These are phyloP conservation scores for Lathamus discolor DNA, from an alignment of 2,113 vertebrate genomes.

Conservation along the genomic window DNA sequence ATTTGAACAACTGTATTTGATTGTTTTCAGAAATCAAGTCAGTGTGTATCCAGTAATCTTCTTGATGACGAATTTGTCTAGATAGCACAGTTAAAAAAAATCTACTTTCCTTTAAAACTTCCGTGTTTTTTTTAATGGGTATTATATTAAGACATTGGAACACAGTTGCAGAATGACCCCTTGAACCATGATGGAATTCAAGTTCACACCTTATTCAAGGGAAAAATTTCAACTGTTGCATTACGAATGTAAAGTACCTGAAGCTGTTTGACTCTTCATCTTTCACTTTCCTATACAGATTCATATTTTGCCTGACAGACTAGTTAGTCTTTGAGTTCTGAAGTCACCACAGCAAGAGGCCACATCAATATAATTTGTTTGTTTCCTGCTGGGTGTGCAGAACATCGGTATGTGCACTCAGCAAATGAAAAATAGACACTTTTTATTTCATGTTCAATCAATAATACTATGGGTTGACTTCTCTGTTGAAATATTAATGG, in stretches of 20 bases:
- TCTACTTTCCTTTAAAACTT: not conserved
- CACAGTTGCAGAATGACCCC: not conserved
- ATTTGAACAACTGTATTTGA: not conserved
- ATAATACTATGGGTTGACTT: slow-evolving; percentile 23
- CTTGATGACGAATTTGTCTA: not conserved
- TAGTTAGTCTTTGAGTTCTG: not conserved
- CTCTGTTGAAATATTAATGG: slow-evolving; percentile 49
- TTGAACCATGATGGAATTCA: not conserved
- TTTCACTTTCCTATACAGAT: not conserved
- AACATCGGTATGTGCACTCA: not conserved
- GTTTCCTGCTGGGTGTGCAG: not conserved
- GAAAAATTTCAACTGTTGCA: not conserved
- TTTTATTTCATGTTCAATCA: slow-evolving; percentile 23
- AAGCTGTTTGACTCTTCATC: not conserved
- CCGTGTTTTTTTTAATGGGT: not conserved
- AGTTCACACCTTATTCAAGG: not conserved
- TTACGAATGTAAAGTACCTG: not conserved
- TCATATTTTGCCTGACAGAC: not conserved
- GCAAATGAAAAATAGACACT: not conserved
- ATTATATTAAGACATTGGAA: not conserved
- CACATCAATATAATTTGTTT: not conserved
- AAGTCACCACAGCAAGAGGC: not conserved
- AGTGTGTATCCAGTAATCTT: not conserved
- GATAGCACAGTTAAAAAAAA: not conserved
- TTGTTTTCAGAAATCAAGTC: not conserved